Evolutionary conservation across 1,140 invertebrate species (phyloP), one percentile per base, ranked within the genome.

Genomic region (Pseudobourletiella spinata): DNA sequence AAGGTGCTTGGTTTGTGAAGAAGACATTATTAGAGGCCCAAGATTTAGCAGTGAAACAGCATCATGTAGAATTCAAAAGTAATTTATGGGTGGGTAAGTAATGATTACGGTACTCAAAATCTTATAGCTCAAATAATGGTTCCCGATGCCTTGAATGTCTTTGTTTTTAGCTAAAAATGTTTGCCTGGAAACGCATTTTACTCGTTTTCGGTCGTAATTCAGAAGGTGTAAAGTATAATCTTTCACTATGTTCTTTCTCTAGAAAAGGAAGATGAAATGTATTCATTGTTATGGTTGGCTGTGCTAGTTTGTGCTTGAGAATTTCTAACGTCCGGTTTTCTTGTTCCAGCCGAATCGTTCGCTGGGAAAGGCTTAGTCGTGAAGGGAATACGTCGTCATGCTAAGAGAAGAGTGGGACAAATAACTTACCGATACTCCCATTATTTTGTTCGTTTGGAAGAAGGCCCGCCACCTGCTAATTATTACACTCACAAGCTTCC

Each of bases 31-130:
- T 88, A 61, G 94, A 98, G 81, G 94, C 94, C 2, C 88, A 91
- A 73, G 81, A 88, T 71, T 74, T 91, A 64, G 95, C 94, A 48
- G 84, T 96, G 1, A 81, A 84, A 68, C 74, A 88, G 26, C 93
- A 97, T 72, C 89, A 95, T 82, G 91, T 98, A 29, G 94, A 98
- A 78, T 98, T 86, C 76, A 87, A 84, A 73, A 94, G 87, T 72
- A 97, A 97, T 79, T 79, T 98, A 46, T 98, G 94, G 94, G 85
- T 98, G 79, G 87, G 91, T 95, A 77, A 83, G 85, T 84, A 39
- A n/a, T n/a, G n/a, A n/a, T n/a, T n/a, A n/a, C n/a, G n/a, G n/a
- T n/a, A n/a, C n/a, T n/a, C n/a, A n/a, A n/a, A n/a, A n/a, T n/a
- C n/a, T n/a, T n/a, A n/a, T n/a, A n/a, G n/a, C n/a, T n/a, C n/a